Conservation (phyloP, 2,797 vertebrate genomes). For the Mus minutoides region DNA sequence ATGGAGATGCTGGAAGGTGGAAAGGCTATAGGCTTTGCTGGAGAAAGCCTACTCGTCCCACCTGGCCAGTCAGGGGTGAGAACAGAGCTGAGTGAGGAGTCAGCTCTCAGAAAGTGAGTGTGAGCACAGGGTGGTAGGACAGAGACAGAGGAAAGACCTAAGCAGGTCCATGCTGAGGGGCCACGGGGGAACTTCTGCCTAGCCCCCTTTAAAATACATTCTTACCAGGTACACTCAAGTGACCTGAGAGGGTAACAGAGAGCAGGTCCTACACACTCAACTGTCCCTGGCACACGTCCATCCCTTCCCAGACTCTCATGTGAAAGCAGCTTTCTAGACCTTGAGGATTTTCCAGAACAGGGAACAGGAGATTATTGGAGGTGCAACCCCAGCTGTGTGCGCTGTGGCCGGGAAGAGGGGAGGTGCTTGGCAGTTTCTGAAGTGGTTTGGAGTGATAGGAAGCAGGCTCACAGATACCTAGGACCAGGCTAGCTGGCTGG, state of each 20-base stretch:
- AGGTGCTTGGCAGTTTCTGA: background rate
- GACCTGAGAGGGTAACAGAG: background rate
- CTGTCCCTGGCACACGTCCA: background rate
- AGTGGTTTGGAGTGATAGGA: background rate
- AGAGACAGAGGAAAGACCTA: background rate
- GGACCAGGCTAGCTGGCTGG: background rate
- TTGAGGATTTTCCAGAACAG: constrained; percentile 58
- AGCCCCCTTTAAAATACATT: rapidly evolving
- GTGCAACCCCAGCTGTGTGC: constrained; percentile 58
- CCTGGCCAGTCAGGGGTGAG: background rate
- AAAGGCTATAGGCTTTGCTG: background rate
- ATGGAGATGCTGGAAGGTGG: background rate
- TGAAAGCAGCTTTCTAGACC: background rate
- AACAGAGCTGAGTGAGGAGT: background rate
- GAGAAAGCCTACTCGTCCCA: background rate
- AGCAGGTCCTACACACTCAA: background rate
- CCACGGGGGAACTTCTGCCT: background rate
- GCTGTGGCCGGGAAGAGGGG: background rate
- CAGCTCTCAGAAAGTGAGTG: background rate
- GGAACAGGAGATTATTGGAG: constrained; percentile 67
- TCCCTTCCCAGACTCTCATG: background rate
- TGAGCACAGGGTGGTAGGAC: background rate
- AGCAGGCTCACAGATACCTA: background rate
- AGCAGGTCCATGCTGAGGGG: background rate
- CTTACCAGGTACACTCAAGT: rapidly evolving